These are phyloP conservation scores for Rhaphigaster nebulosa DNA, from an alignment of 2,888 invertebrate species.

Conservation along the genomic window DNA sequence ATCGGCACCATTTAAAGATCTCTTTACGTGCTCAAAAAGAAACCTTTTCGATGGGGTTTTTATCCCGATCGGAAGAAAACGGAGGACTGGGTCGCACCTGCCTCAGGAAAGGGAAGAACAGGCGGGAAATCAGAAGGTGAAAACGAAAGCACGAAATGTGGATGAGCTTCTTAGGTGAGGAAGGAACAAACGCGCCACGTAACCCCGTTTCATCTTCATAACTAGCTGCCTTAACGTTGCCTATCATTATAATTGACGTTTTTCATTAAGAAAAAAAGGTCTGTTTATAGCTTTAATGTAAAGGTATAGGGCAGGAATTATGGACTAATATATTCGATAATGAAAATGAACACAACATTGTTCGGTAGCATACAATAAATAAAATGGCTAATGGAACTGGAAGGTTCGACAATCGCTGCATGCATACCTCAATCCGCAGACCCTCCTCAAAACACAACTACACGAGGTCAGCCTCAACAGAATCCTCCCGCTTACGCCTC, in stretches of 20 bases:
- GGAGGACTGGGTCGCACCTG: neutral
- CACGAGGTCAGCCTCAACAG: too few relatives aligned
- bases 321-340: too few relatives aligned
- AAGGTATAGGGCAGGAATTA: too few relatives aligned
- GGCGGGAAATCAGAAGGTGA: neutral
- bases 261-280: too few relatives aligned
- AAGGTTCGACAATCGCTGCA: too few relatives aligned
- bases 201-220: neutral
- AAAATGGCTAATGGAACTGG: too few relatives aligned
- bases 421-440: too few relatives aligned
- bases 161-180: neutral
- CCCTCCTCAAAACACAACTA: too few relatives aligned
- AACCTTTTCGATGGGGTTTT: neutral
- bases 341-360: too few relatives aligned
- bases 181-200: neutral
- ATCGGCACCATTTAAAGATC: conserved; percentile 17
- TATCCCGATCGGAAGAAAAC: neutral
- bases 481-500: too few relatives aligned
- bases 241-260: neutral
- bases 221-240: neutral
- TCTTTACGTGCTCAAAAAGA: neutral
- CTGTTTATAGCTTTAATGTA: too few relatives aligned
- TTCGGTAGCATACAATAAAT: too few relatives aligned
- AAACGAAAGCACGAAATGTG: neutral
- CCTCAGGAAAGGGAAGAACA: neutral